Evolutionary conservation across 2,797 vertebrate species (phyloP).

Genomic region (Peromyscus nudipes): DNA sequence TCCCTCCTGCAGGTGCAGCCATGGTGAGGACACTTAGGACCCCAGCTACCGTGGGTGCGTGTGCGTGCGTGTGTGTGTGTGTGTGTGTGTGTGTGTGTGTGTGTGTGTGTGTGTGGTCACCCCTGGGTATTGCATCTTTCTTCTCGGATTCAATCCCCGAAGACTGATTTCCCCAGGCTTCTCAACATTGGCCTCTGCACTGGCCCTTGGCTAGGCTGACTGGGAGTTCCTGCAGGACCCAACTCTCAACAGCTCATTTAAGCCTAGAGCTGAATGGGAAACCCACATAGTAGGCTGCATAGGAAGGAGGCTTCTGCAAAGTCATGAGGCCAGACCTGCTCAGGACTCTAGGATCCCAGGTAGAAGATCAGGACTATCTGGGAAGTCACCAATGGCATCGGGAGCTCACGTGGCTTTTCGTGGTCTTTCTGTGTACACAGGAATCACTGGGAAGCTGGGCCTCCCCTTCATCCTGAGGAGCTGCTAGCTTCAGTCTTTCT

Average conservation of each 20-base stretch:
- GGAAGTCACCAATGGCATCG: neutral
- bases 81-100: neutral
- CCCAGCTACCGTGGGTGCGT: neutral
- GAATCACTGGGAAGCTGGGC: neutral
- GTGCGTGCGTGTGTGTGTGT: neutral
- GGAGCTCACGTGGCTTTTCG: neutral
- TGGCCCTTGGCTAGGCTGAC: neutral
- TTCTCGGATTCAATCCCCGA: slow-evolving; percentile 35
- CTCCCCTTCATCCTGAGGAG: neutral
- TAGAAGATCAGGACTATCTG: neutral
- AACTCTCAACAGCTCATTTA: neutral
- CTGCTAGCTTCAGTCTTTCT: neutral
- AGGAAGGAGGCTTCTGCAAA: neutral
- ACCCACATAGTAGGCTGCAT: neutral
- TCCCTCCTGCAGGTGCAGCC: neutral
- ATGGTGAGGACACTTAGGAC: neutral
- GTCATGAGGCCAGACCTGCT: neutral
- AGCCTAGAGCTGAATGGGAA: neutral
- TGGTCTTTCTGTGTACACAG: neutral
- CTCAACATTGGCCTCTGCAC: neutral
- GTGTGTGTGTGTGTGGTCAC: neutral
- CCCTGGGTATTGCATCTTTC: neutral
- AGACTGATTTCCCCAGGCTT: neutral
- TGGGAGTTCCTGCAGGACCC: too few relatives aligned
- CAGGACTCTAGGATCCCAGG: neutral